Evolutionary conservation across 2,113 vertebrate species (phyloP).

Genomic region (Odocoileus hemionus): DNA sequence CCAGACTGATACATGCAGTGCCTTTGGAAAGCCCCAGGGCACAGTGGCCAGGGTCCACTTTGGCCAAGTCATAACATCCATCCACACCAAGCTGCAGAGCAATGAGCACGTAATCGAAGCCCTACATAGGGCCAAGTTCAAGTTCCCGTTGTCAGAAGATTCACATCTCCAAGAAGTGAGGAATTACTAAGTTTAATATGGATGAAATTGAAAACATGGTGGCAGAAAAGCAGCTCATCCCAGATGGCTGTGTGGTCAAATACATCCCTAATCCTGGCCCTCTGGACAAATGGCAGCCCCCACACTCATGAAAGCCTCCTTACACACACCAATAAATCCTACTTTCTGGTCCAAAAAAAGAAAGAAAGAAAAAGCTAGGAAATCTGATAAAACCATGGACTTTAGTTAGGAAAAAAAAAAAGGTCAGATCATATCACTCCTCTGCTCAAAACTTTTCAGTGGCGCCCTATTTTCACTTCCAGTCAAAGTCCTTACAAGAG

Average conservation of each 20-base stretch:
- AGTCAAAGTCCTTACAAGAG: neutral
- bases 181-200: neutral
- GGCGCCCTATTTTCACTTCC: neutral
- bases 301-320: neutral
- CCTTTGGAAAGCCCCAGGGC: neutral
- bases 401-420: neutral
- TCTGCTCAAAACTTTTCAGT: neutral
- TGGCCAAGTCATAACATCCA: neutral
- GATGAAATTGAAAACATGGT: neutral
- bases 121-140: neutral
- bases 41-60: neutral
- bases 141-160: neutral
- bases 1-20: neutral
- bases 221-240: neutral
- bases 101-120: neutral
- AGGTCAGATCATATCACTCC: neutral
- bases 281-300: neutral
- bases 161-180: neutral
- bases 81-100: neutral
- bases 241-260: neutral
- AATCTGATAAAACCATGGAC: neutral
- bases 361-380: neutral
- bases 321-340: neutral
- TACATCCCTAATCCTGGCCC: neutral
- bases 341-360: neutral